A percentile compares a stretch with the other conserved stretches of the same genome.
Conservation (phyloP, 2,888 invertebrate genomes). For the Polydrusus tereticollis region DNA sequence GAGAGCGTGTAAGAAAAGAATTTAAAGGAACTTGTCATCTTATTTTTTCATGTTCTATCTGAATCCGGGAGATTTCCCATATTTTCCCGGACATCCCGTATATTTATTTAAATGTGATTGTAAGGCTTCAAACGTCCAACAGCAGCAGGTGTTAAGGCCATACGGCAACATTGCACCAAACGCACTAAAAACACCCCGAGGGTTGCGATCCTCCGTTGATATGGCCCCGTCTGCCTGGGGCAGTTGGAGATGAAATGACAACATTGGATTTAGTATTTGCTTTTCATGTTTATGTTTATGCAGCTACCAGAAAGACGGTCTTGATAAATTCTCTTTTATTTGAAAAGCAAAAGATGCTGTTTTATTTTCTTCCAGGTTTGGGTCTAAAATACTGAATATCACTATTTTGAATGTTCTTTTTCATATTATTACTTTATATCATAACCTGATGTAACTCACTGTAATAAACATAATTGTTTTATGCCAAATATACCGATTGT, state of each 20-base stretch:
- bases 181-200: not conserved
- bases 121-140: not conserved
- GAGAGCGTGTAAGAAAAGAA: too few species aligned
- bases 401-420: too few species aligned
- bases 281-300: constrained; percentile 31
- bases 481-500: too few species aligned
- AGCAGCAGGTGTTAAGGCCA: not conserved
- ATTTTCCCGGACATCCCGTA: too few species aligned
- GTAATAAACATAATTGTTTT: too few species aligned
- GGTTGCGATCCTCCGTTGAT: not conserved
- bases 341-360: not conserved
- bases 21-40: too few species aligned
- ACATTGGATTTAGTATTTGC: constrained; percentile 19
- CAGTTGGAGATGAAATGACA: constrained; percentile 31
- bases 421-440: too few species aligned
- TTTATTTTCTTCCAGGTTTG: not conserved
- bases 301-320: constrained; percentile 26
- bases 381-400: not conserved
- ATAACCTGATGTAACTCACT: too few species aligned
- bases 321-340: not conserved
- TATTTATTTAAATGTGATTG: too few species aligned
- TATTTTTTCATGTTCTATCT: too few species aligned
- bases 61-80: too few species aligned
- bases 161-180: constrained; percentile 5
- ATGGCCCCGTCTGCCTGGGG: constrained; percentile 1